Percentiles rank a stretch among this genome's conserved stretches.
phyloP scores from a whole-genome alignment of 2,113 vertebrate species.

The Ammodytes marinus region DNA sequence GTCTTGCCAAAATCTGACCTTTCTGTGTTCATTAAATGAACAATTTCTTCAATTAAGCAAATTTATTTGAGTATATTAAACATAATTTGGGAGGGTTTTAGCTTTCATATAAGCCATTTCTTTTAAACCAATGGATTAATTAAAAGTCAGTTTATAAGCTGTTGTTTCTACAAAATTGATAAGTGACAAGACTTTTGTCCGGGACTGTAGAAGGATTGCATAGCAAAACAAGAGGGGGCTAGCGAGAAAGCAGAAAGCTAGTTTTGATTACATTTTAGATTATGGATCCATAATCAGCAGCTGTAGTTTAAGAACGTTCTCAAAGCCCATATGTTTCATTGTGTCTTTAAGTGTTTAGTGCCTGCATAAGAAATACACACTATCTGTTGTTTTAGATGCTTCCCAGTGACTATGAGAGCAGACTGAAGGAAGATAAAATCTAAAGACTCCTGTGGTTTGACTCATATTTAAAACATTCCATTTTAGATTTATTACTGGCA shows the following conservation, averaged over 20 bases:
- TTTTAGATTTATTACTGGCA: conserved; percentile 62
- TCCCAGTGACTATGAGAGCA: conserved; percentile 27
- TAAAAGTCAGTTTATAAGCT: too few relatives aligned
- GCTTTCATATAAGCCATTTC: too few relatives aligned
- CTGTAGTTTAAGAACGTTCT: neutral
- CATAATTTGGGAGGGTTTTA: too few relatives aligned
- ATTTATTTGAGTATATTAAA: too few relatives aligned
- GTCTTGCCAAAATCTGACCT: too few relatives aligned
- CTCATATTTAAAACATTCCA: conserved; percentile 33
- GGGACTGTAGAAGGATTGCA: conserved; percentile 40
- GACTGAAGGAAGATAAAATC: conserved; percentile 29
- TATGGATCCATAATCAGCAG: conserved; percentile 1
- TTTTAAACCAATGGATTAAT: too few relatives aligned
- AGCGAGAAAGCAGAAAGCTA: neutral
- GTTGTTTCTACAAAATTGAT: too few relatives aligned
- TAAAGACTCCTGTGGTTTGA: conserved; percentile 40
- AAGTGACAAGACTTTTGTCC: conserved; percentile 39
- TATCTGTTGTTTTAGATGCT: conserved; percentile 31
- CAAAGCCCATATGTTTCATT: neutral
- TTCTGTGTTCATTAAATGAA: too few relatives aligned
- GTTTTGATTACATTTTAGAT: conserved; percentile 26
- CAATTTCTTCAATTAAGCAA: too few relatives aligned
- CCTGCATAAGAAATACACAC: neutral
- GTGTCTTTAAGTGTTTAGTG: conserved; percentile 26
- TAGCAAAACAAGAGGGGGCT: conserved; percentile 4